Evolutionary conservation across 2,797 vertebrate genomes (phyloP).

Genomic region (Tokudaia tokunoshimensis): DNA sequence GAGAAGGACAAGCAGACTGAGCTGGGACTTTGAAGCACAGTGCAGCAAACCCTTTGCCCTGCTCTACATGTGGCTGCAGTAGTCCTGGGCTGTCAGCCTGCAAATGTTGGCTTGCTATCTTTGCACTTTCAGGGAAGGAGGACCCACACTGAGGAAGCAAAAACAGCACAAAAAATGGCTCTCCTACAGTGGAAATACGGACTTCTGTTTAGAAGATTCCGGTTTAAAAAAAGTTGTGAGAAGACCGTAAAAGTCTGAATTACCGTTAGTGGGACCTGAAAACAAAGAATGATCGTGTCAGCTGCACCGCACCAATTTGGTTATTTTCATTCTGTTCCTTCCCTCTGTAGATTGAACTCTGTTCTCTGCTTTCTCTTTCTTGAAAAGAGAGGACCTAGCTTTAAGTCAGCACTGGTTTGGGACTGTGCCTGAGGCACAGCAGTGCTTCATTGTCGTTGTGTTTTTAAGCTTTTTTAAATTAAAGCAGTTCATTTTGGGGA

Average conservation of each 20-base stretch:
- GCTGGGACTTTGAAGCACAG: conserved; percentile 88
- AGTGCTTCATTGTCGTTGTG: conserved; percentile 80
- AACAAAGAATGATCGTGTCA: conserved; percentile 81
- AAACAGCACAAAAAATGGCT: conserved; percentile 84
- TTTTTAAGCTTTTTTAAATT: conserved; percentile 84
- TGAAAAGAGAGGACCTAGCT: conserved; percentile 84
- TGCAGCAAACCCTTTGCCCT: conserved; percentile 79
- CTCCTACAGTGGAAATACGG: conserved; percentile 81
- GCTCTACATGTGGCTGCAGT: conserved; percentile 78
- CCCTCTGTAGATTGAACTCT: conserved; percentile 81
- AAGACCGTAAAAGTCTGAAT: conserved; percentile 78
- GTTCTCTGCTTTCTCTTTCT: conserved; percentile 81
- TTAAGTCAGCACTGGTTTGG: conserved; percentile 87
- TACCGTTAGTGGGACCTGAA: conserved; percentile 82
- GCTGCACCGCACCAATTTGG: conserved; percentile 82
- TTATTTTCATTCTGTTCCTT: conserved; percentile 77
- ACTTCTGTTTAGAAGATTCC: conserved; percentile 84
- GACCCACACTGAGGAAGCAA: conserved; percentile 84
- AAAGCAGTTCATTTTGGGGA: conserved; percentile 88
- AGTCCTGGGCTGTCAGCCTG: conserved; percentile 68
- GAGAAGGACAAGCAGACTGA: conserved; percentile 84
- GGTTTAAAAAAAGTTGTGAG: conserved; percentile 72
- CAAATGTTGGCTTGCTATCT: conserved; percentile 82
- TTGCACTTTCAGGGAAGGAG: conserved; percentile 86
- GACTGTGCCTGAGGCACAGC: conserved; percentile 84